Percentiles rank a stretch among this genome's conserved stretches.
phyloP scores from a whole-genome alignment of 2,113 vertebrate species.

The Amblyopsis rosae region DNA sequence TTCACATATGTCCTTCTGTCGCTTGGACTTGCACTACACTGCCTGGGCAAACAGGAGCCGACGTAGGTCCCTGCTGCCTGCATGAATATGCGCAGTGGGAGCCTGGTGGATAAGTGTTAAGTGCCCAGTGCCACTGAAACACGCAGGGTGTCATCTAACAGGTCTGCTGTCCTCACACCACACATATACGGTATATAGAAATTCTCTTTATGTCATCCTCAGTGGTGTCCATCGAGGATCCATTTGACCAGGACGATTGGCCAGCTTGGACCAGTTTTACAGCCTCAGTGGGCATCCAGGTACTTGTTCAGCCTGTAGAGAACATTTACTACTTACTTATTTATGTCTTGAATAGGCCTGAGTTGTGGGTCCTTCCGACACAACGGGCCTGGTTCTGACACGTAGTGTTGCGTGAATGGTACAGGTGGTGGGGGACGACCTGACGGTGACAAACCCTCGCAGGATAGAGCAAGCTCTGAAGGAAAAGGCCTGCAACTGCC shows the following conservation, averaged over 20 bases:
- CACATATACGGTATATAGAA: not conserved
- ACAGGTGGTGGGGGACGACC: constrained; percentile 90
- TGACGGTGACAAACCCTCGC: constrained; percentile 91
- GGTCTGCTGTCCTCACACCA: not conserved
- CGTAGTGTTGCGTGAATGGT: constrained; percentile 31
- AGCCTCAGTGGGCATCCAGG: constrained; percentile 86
- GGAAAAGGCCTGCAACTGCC: constrained; percentile 91
- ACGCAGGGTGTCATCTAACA: too few species aligned
- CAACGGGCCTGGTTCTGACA: not conserved
- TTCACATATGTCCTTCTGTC: constrained; percentile 9
- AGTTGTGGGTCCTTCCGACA: not conserved
- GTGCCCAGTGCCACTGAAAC: too few species aligned
- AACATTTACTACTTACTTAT: too few species aligned
- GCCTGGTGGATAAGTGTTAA: too few species aligned
- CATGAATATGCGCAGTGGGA: not conserved
- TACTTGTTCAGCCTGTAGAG: constrained; percentile 6
- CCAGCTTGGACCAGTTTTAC: constrained; percentile 91
- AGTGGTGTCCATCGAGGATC: constrained; percentile 95
- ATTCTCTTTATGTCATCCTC: not conserved
- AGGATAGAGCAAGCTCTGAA: constrained; percentile 88
- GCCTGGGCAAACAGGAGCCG: constrained; percentile 41
- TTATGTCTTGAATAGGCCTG: not conserved
- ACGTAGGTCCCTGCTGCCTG: constrained; percentile 44
- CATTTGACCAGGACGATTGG: constrained; percentile 95
- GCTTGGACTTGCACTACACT: constrained; percentile 31